Conservation (phyloP, 2,113 vertebrate genomes). For the Podarcis muralis region DNA sequence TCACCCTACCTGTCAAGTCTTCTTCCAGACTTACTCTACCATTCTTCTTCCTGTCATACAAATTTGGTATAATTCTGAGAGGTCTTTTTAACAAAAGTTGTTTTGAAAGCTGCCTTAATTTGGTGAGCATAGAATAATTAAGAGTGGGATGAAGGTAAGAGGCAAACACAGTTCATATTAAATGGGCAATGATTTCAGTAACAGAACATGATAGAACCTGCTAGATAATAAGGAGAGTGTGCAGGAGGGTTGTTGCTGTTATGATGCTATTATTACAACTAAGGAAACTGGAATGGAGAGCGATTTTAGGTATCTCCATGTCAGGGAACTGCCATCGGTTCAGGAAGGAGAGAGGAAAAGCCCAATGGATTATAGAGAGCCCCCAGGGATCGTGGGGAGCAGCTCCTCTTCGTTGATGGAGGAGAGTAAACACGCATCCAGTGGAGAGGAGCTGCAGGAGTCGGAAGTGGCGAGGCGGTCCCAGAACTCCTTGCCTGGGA, state of each 20-base stretch:
- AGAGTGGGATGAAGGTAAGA: neutral
- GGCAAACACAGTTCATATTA: neutral
- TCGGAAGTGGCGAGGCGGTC: too few species aligned
- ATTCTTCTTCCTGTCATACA: constrained; percentile 25
- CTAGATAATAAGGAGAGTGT: neutral
- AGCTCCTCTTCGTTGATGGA: too few species aligned
- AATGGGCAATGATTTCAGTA: neutral
- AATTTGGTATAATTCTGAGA: neutral
- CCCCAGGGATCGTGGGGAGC: too few species aligned
- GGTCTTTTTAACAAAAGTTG: neutral
- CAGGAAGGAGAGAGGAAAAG: too few species aligned
- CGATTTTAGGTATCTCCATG: neutral
- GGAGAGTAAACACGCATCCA: too few species aligned
- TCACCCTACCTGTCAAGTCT: neutral
- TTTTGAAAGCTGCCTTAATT: neutral
- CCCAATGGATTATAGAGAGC: too few species aligned
- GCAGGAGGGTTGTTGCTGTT: neutral
- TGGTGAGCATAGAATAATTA: neutral
- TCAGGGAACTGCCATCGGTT: too few species aligned
- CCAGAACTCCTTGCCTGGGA: too few species aligned
- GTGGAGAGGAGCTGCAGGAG: too few species aligned
- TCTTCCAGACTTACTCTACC: neutral
- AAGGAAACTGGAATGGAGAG: neutral
- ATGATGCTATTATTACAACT: neutral
- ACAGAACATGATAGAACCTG: neutral